Evolutionary conservation across 2,113 vertebrate genomes (phyloP).

Genomic region (Laticauda laticaudata): DNA sequence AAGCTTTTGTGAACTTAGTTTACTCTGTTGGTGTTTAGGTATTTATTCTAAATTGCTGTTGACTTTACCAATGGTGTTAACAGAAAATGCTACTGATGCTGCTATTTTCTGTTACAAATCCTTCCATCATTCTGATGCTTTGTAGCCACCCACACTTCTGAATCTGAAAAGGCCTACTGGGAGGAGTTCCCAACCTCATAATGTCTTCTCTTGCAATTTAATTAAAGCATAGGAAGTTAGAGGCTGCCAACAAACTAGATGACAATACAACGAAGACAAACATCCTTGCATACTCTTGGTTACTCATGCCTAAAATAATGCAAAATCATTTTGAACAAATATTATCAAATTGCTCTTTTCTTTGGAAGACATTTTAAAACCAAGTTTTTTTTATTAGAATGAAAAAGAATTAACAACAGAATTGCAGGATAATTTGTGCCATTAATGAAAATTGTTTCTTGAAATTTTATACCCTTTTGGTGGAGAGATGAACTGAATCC

Average conservation of each 20-base stretch:
- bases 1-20: not conserved
- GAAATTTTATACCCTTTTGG: not conserved
- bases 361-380: not conserved
- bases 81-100: not conserved
- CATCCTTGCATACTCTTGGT: not conserved
- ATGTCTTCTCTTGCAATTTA: not conserved
- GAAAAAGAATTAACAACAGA: not conserved
- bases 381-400: not conserved
- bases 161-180: not conserved
- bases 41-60: not conserved
- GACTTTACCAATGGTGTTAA: not conserved
- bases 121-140: not conserved
- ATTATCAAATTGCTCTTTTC: not conserved
- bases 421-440: not conserved
- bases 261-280: not conserved
- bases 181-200: not conserved
- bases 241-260: not conserved
- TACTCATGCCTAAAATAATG: not conserved
- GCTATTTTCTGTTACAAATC: not conserved
- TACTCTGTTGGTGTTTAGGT: not conserved
- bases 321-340: not conserved
- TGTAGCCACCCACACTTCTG: not conserved
- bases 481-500: not conserved
- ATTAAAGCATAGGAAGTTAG: not conserved
- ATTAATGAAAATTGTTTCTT: not conserved